phyloP scores from a whole-genome alignment of 2,797 vertebrate genomes.

The Rhodeus uyekii region DNA sequence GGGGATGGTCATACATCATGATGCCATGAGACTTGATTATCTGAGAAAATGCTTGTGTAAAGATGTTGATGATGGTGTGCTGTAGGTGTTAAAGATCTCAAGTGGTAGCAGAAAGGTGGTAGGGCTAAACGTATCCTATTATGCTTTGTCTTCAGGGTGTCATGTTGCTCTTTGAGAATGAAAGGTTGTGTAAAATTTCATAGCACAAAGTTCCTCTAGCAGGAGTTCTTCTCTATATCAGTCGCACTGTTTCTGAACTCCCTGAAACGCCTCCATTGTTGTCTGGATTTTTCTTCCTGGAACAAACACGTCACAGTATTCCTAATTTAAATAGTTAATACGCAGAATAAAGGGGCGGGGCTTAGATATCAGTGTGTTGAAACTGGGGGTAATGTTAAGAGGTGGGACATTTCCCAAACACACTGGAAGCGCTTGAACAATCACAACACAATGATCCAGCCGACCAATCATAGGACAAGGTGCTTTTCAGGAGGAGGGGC shows the following conservation, averaged over 20 bases:
- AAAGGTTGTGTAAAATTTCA: neutral
- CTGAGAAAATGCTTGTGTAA: neutral
- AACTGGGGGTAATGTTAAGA: neutral
- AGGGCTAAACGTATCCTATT: neutral
- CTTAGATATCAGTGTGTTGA: neutral
- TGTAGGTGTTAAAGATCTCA: neutral
- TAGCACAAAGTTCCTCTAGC: neutral
- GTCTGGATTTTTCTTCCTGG: neutral
- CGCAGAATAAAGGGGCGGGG: neutral
- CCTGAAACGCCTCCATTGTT: neutral
- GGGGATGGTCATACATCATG: neutral
- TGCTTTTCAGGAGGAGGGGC: too few relatives aligned
- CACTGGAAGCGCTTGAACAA: accelerated
- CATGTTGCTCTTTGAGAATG: neutral
- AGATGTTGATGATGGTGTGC: neutral
- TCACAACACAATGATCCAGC: neutral
- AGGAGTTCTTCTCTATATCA: neutral
- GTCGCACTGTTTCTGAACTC: neutral
- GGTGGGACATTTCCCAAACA: neutral
- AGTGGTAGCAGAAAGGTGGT: neutral
- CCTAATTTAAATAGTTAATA: neutral
- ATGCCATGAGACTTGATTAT: neutral
- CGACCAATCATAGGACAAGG: too few relatives aligned
- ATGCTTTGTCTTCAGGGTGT: neutral
- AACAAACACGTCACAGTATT: neutral